Evolutionary conservation across 2,888 invertebrate genomes (phyloP).

Genomic region (Tenthredo livida): DNA sequence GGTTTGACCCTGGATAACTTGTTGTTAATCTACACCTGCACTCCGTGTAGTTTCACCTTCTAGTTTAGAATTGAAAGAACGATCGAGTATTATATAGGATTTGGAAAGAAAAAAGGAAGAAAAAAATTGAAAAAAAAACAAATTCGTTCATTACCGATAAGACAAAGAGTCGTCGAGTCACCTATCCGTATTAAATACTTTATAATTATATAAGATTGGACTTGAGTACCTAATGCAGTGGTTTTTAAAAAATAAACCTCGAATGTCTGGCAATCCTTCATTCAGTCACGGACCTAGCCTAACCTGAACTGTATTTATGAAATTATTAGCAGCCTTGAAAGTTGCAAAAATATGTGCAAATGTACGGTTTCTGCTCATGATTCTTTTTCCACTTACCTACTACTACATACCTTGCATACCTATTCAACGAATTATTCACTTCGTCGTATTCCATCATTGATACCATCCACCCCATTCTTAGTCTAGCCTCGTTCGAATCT

Average conservation of each 20-base stretch:
- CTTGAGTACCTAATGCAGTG: no score
- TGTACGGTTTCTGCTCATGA: not conserved
- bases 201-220: no score
- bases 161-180: no score
- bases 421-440: not conserved
- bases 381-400: not conserved
- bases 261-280: not conserved
- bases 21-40: conserved; percentile 30
- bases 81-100: not conserved
- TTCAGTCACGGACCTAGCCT: conserved; percentile 66
- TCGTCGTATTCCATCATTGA: not conserved
- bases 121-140: no score
- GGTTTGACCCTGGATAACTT: conserved; percentile 29
- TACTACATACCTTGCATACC: no score
- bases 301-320: conserved; percentile 65
- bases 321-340: conserved; percentile 68
- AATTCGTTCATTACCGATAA: no score
- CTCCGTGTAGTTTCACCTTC: conserved; percentile 17
- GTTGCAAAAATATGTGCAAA: conserved; percentile 44
- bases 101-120: not conserved
- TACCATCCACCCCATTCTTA: not conserved
- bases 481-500: not conserved
- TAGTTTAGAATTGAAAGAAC: not conserved
- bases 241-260: not conserved
- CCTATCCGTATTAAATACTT: no score